Conservation (phyloP, 2,797 vertebrate species). For the Threskiornis aethiopicus region DNA sequence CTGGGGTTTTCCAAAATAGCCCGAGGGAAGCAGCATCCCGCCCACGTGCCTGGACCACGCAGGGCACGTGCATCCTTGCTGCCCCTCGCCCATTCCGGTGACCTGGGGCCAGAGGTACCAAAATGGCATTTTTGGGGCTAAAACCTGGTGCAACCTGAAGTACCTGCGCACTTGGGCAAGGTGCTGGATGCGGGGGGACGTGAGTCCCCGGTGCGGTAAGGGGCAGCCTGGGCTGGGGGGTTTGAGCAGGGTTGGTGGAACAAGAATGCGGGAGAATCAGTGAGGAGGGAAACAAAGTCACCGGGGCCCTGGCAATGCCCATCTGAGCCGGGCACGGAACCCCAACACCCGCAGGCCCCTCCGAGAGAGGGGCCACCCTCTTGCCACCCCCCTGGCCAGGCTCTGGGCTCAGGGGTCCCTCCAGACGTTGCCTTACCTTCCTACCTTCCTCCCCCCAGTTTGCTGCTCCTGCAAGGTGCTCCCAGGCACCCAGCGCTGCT, state of each 20-base stretch:
- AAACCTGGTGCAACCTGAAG: not conserved
- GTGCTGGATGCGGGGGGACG: not conserved
- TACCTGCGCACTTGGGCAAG: rapidly evolving
- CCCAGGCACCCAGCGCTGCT: not conserved
- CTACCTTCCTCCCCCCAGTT: too few relatives aligned
- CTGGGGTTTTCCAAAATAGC: not conserved
- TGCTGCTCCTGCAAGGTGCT: not conserved
- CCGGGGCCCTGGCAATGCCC: rapidly evolving
- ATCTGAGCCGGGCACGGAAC: rapidly evolving
- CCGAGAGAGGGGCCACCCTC: not conserved
- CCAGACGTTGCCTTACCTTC: not conserved
- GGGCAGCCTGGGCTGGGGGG: not conserved
- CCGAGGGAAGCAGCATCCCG: not conserved
- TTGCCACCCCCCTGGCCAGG: not conserved
- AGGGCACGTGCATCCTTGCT: not conserved
- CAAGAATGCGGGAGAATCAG: not conserved
- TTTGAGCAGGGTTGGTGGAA: not conserved
- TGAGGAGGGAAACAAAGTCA: not conserved
- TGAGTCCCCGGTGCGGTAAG: rapidly evolving
- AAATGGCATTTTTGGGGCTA: not conserved
- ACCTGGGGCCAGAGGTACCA: rapidly evolving
- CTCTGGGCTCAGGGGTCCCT: not conserved
- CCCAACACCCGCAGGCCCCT: not conserved
- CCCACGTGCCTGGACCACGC: rapidly evolving
- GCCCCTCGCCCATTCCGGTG: rapidly evolving